Base-by-base conservation (phyloP, 2,888 invertebrate genomes). In the Tiliacea aurago region DNA sequence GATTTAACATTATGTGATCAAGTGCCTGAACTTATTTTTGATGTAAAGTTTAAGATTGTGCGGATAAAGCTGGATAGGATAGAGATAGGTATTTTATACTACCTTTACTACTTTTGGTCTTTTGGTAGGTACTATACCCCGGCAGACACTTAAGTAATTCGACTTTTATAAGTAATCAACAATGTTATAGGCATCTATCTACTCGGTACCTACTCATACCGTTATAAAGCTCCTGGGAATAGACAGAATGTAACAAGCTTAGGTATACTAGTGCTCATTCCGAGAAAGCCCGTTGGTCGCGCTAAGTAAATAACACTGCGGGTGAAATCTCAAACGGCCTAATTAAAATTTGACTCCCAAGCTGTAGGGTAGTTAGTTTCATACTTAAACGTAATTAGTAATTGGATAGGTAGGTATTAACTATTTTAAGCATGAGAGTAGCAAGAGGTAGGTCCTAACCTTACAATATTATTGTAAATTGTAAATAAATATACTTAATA, bases 291-390 rank as follows among this genome's bases (percentile, higher is more conserved):
- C 66, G 55, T 58, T 63, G 28, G 59, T 20, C 18, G 56, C 65
- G 41, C 43, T 70, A 59, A 64, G 67, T 45, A 63, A 55, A 61
- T 68, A 63, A 67, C 65, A 71, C n/a, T 70, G 49, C 53, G 53
- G 56, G 49, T 70, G 37, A 61, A 69, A 74, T 75, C 56, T 70
- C 53, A 67, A 59, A 73, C 67, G 33, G 9, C 55, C 53, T 71
- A 66, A 61, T 64, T 59, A 73, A 73, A 76, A 63, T 43, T 66
- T 53, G 51, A 56, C 64, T 53, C 59, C 55, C 41, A 45, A 70
- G 53, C 51, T 76, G 37, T 18, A n/a, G 18, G 10, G 47, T 33
- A 63, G 28, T 61, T 51, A 20, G 28, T 49, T 73, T 67, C 70
- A 51, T 67, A 75, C 20, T 53, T 58, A 56, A 43, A 58, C 20